These are phyloP conservation scores for Pungitius pungitius DNA, from an alignment of 2,113 vertebrate genomes.

Conservation along the genomic window DNA sequence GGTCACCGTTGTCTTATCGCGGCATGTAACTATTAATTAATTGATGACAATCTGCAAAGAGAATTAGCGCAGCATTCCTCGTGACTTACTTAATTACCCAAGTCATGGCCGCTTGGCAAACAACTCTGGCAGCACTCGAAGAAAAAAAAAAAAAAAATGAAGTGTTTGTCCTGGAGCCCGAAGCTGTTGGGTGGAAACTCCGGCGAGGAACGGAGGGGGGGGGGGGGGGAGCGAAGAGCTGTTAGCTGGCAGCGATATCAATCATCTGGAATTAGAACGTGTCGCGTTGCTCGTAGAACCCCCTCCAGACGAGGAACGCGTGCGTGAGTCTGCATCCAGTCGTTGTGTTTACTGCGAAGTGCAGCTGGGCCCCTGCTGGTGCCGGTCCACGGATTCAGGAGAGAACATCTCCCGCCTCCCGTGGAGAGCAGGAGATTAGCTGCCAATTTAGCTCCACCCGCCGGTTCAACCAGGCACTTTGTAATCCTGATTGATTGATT, in stretches of 20 bases:
- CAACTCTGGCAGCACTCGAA: slow-evolving; percentile 17
- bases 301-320: not conserved
- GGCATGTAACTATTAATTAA: slow-evolving; percentile 73
- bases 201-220: not conserved
- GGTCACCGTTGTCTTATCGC: slow-evolving; percentile 65
- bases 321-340: not conserved
- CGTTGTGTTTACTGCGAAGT: slow-evolving; percentile 30
- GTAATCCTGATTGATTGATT: not conserved
- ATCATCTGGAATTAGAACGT: not conserved
- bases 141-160: slow-evolving; percentile 3
- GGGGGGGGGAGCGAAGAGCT: not conserved
- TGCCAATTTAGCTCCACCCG: slow-evolving; percentile 2
- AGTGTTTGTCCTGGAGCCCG: slow-evolving; percentile 19
- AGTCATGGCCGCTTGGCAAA: slow-evolving; percentile 37
- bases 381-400: slow-evolving; percentile 14
- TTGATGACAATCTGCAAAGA: slow-evolving; percentile 74
- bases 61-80: slow-evolving; percentile 60
- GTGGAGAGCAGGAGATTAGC: not conserved
- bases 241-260: not conserved
- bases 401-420: not conserved
- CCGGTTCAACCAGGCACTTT: not conserved
- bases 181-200: too few relatives aligned
- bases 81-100: slow-evolving; percentile 71
- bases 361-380: slow-evolving; percentile 22
- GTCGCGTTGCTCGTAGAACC: not conserved